Evolutionary conservation across 2,888 invertebrate species (phyloP).

Genomic region (Ectemnius lituratus): DNA sequence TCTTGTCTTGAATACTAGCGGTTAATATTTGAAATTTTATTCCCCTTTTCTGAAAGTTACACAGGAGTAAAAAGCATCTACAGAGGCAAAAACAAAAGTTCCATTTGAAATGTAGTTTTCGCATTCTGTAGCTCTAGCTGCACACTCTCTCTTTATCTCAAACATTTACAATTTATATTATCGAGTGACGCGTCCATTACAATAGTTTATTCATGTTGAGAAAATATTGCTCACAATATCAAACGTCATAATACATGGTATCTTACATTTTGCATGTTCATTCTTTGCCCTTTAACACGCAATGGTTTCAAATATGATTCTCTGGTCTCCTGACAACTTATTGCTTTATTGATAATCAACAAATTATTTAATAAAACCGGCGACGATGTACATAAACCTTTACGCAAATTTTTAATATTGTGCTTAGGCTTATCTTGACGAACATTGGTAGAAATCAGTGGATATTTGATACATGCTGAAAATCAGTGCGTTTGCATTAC

Average conservation of each 20-base stretch:
- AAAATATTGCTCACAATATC: constrained; percentile 54
- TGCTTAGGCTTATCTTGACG: constrained; percentile 55
- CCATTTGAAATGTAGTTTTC: constrained; percentile 35
- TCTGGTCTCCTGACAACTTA: constrained; percentile 52
- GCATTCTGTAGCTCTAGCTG: constrained; percentile 12
- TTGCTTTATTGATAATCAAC: constrained; percentile 53
- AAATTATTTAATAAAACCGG: constrained; percentile 43
- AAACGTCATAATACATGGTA: constrained; percentile 36
- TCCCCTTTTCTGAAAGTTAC: constrained; percentile 58
- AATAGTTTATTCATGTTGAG: constrained; percentile 43
- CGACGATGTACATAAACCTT: constrained; percentile 38
- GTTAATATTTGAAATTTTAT: constrained; percentile 59
- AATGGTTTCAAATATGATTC: constrained; percentile 38
- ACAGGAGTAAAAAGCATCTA: constrained; percentile 63
- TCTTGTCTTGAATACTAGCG: constrained; percentile 34
- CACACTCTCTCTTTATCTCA: constrained; percentile 24
- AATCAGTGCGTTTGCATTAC: constrained; percentile 35
- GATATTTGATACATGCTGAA: constrained; percentile 28
- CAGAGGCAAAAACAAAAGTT: constrained; percentile 29
- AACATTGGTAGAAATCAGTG: constrained; percentile 38
- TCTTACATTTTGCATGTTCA: constrained; percentile 31
- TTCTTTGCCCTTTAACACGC: constrained; percentile 28
- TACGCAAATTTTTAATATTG: constrained; percentile 49
- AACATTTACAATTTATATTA: constrained; percentile 23
- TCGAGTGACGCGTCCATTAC: constrained; percentile 28